Conservation (phyloP, 2,797 vertebrate species). For the Alca torda region DNA sequence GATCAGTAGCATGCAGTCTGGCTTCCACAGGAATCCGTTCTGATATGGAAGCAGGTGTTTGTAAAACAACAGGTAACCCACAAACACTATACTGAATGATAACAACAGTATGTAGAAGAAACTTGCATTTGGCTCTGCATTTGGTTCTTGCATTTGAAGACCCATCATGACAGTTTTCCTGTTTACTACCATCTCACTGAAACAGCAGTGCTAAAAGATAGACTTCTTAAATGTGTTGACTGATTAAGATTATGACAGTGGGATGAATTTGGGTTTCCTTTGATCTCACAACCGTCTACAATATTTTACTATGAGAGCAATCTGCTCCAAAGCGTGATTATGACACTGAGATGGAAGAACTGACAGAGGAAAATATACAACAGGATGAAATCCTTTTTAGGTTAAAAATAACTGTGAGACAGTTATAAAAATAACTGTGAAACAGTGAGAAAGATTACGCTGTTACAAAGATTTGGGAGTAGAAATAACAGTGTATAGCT, state of each 20-base stretch:
- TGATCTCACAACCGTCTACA: neutral
- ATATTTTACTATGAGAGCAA: neutral
- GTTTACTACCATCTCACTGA: neutral
- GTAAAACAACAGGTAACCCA: neutral
- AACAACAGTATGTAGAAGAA: neutral
- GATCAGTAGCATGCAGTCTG: neutral
- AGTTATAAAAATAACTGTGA: too few species aligned
- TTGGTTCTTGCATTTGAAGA: neutral
- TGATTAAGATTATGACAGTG: neutral
- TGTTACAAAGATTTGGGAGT: neutral
- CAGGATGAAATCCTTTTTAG: neutral
- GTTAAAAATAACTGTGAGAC: neutral
- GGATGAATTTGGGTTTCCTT: neutral
- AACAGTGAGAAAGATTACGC: neutral
- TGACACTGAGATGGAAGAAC: neutral
- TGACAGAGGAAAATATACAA: neutral
- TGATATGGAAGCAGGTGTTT: neutral
- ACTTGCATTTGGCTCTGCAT: neutral
- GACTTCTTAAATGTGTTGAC: neutral
- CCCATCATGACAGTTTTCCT: neutral
- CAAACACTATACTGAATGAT: neutral
- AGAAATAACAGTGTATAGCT: neutral
- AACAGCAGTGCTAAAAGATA: neutral
- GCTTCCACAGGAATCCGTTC: neutral
- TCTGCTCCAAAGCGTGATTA: neutral